phyloP scores from a whole-genome alignment of 2,113 vertebrate genomes.

The Gavialis gangeticus region DNA sequence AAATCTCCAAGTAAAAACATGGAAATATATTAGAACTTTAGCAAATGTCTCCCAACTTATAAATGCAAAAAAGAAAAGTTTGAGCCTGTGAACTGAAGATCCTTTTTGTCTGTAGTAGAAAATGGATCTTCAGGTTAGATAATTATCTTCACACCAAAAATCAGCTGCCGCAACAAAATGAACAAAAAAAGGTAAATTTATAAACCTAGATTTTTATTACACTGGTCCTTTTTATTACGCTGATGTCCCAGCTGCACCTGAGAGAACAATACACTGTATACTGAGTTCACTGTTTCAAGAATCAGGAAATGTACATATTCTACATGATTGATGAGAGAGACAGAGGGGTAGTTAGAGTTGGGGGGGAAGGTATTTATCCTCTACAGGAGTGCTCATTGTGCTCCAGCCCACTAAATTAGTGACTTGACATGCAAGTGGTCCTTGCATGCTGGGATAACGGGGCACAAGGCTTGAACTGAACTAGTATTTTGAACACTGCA shows the following conservation, averaged over 20 bases:
- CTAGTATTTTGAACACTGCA: neutral
- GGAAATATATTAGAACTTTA: neutral
- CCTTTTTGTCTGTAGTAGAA: neutral
- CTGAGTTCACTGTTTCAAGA: neutral
- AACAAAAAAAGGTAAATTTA: neutral
- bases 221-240: neutral
- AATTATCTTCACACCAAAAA: neutral
- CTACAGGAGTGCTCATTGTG: neutral
- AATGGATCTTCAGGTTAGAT: fast-evolving
- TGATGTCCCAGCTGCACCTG: neutral
- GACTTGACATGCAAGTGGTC: neutral
- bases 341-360: neutral
- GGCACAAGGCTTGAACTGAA: neutral
- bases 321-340: neutral
- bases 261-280: neutral
- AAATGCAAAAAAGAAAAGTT: neutral
- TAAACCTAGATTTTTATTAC: neutral
- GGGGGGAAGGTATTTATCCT: neutral
- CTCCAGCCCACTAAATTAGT: conserved; percentile 27
- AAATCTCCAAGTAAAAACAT: neutral
- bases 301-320: neutral
- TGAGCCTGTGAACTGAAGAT: neutral
- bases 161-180: fast-evolving
- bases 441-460: conserved; percentile 10
- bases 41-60: neutral